These are phyloP conservation scores for Cinclus mexicanus DNA, from an alignment of 2,113 vertebrate species.

Conservation along the genomic window DNA sequence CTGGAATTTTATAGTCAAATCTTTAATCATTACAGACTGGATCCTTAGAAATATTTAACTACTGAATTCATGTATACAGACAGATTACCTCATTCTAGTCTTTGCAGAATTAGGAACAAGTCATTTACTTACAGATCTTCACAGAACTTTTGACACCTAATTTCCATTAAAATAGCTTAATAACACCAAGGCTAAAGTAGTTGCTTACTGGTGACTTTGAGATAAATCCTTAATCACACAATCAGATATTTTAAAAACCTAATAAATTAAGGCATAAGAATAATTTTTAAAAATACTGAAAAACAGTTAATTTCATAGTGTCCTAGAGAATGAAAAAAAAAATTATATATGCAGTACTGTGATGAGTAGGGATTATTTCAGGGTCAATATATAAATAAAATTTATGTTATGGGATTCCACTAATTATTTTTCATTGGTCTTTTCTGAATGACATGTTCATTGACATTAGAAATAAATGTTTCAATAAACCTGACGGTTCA, in stretches of 20 bases:
- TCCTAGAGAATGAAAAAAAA: neutral
- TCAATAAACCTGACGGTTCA: neutral
- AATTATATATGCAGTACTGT: neutral
- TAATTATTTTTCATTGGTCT: neutral
- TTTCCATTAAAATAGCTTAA: neutral
- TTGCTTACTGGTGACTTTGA: neutral
- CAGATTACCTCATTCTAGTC: neutral
- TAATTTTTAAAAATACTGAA: neutral
- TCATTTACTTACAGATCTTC: neutral
- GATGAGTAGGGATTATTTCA: neutral
- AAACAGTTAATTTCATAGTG: neutral
- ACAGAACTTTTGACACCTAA: neutral
- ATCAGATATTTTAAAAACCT: neutral
- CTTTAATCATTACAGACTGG: neutral
- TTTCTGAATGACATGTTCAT: neutral
- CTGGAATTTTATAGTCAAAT: neutral
- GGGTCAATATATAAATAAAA: neutral
- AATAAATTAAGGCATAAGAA: neutral
- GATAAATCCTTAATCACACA: neutral
- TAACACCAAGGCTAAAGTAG: neutral
- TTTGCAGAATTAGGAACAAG: neutral
- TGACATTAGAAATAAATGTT: neutral
- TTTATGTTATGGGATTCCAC: neutral
- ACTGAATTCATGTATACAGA: neutral
- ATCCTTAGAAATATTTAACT: neutral